Evolutionary conservation across 2,113 vertebrate genomes (phyloP).

Genomic region (Poicephalus meyeri): DNA sequence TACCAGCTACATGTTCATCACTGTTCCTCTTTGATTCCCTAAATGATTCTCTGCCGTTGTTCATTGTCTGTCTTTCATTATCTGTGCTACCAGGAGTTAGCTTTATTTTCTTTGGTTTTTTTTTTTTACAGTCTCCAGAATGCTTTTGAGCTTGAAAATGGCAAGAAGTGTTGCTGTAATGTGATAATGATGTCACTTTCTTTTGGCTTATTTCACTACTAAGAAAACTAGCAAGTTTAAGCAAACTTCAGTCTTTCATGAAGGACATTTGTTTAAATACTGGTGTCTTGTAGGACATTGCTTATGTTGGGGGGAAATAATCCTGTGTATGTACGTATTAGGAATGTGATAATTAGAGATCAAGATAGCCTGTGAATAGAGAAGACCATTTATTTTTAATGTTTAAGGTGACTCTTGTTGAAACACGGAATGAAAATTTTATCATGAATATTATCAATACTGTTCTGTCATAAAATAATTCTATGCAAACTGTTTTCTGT

Average conservation of each 20-base stretch:
- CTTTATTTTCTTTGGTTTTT: neutral
- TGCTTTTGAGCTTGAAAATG: neutral
- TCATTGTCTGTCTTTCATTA: neutral
- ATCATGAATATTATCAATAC: neutral
- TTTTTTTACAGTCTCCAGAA: neutral
- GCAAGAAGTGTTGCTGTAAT: neutral
- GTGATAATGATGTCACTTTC: neutral
- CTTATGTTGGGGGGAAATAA: neutral
- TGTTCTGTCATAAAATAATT: neutral
- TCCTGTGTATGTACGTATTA: neutral
- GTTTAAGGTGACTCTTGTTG: neutral
- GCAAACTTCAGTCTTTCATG: neutral
- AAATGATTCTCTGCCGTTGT: neutral
- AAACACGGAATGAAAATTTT: neutral
- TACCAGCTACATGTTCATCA: neutral
- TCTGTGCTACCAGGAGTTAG: neutral
- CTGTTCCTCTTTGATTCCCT: neutral
- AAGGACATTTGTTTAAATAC: neutral
- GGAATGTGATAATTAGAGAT: neutral
- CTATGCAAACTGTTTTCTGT: neutral
- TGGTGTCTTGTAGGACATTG: neutral
- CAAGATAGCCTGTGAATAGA: neutral
- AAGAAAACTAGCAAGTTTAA: neutral
- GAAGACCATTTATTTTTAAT: neutral
- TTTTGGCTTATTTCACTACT: neutral